phyloP scores from a whole-genome alignment of 2,888 invertebrate genomes.

The Pseudococcus viburni region DNA sequence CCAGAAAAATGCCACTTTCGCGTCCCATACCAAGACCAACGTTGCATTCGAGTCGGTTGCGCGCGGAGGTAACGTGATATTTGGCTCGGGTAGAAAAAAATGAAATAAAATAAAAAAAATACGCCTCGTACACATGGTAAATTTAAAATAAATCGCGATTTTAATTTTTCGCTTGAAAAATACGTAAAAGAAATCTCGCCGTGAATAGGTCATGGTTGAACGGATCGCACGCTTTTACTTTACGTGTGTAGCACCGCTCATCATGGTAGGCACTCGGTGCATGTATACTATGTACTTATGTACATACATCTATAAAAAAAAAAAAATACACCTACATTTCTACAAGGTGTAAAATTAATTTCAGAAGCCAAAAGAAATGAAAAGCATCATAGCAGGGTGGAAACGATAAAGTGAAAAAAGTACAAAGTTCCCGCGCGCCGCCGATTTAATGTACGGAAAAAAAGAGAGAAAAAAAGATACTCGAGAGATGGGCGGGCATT shows the following conservation, averaged over 20 bases:
- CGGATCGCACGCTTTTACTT: constrained; percentile 62
- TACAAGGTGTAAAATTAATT: constrained; percentile 65
- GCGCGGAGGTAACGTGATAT: constrained; percentile 28
- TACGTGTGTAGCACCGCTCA: constrained; percentile 52
- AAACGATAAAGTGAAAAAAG: constrained; percentile 63
- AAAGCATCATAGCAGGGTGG: constrained; percentile 60
- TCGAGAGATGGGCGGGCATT: constrained; percentile 65
- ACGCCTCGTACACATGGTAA: background rate
- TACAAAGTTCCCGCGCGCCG: constrained; percentile 62
- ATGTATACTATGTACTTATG: constrained; percentile 37
- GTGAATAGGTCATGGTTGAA: constrained; percentile 65
- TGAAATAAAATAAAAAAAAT: constrained; percentile 19
- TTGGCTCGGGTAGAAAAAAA: constrained; percentile 29
- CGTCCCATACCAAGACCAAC: background rate
- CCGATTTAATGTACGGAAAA: constrained; percentile 57
- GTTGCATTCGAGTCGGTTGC: background rate
- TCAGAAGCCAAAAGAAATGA: constrained; percentile 65
- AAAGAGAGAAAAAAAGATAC: constrained; percentile 55
- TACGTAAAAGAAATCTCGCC: constrained; percentile 36
- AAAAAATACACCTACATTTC: constrained; percentile 59
- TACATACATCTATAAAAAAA: background rate
- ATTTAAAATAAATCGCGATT: constrained; percentile 56
- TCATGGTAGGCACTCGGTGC: constrained; percentile 28
- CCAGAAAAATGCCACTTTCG: constrained; percentile 30
- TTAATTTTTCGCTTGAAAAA: constrained; percentile 58